Evolutionary conservation across 2,113 vertebrate species (phyloP), one percentile per base, ranked within the genome.

Genomic region (Perca schrenkii): DNA sequence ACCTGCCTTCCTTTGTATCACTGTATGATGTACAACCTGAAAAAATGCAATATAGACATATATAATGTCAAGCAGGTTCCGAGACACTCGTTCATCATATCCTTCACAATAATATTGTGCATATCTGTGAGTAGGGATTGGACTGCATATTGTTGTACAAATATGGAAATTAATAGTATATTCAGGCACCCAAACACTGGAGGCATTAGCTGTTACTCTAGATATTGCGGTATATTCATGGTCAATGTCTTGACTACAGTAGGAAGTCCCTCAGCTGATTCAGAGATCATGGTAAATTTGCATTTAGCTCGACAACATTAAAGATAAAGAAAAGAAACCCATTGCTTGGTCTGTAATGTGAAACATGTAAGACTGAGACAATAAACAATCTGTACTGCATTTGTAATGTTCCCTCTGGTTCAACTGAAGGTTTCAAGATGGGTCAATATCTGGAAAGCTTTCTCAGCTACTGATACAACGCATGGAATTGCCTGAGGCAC

Each of bases 131-230:
- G 31, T 65, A 52, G 62, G 34, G 17, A 13, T 25, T 2, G 2
- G 52, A 0, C 57, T 28, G 22, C 46, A 0, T 70, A 57, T 60
- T 87, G 22, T 66, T 64, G 36, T 43, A 2, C 50, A 21, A 56
- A 53, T 79, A 71, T 81, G 74, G 22, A 89, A 61, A 84, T 52
- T 17, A 64, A 43, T 60, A 64, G 31, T 17, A 56, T 56, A 53
- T 75, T 77, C 67, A 56, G 36, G 36, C 57, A 65, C 63, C 34
- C 72, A 80, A 68, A 80, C 80, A 80, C 58, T 6, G 67, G 65
- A 68, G 80, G 69, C 22, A 3, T 66, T 12, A 50, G 67, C 77
- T 3, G 28, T 50, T 77, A 77, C 68, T 76, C 57, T 74, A 75
- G 8, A 65, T 50, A 64, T 16, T 12, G 8, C 56, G 56, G 21